Evolutionary conservation across 1,140 invertebrate genomes (phyloP).

Genomic region (Atta colombica): DNA sequence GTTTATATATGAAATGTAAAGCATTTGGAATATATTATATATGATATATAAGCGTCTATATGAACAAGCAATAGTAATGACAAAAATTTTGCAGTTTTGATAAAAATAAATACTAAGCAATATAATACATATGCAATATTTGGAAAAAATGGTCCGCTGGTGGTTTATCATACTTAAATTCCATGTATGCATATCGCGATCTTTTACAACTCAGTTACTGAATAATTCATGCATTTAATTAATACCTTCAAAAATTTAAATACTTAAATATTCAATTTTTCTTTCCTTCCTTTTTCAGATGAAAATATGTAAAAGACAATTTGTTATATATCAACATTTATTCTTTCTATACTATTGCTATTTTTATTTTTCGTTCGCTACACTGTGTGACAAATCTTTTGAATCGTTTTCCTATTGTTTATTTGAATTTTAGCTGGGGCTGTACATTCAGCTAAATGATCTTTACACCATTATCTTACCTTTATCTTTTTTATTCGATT

Average conservation of each 20-base stretch:
- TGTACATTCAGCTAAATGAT: neutral
- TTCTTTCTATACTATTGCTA: neutral
- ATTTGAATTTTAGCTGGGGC: constrained; percentile 11
- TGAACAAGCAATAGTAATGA: neutral
- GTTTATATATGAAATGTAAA: neutral
- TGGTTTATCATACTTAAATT: constrained; percentile 12
- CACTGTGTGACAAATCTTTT: neutral
- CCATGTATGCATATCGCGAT: neutral
- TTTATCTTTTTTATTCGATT: constrained; percentile 43
- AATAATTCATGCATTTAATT: constrained; percentile 71
- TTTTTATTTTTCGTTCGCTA: constrained; percentile 5
- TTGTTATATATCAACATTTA: constrained; percentile 47
- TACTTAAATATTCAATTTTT: neutral
- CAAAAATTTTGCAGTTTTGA: constrained; percentile 13
- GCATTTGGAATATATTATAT: neutral
- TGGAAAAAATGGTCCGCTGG: neutral
- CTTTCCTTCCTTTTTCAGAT: neutral
- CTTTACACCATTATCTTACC: constrained; percentile 15
- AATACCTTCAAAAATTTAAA: constrained; percentile 42
- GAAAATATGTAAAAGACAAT: constrained; percentile 9
- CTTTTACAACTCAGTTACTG: constrained; percentile 29
- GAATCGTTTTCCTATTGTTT: constrained; percentile 40
- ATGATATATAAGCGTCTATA: no score
- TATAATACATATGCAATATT: neutral
- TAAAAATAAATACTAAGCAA: neutral